Conservation (phyloP, 2,797 vertebrate genomes). For the Karalla daura region DNA sequence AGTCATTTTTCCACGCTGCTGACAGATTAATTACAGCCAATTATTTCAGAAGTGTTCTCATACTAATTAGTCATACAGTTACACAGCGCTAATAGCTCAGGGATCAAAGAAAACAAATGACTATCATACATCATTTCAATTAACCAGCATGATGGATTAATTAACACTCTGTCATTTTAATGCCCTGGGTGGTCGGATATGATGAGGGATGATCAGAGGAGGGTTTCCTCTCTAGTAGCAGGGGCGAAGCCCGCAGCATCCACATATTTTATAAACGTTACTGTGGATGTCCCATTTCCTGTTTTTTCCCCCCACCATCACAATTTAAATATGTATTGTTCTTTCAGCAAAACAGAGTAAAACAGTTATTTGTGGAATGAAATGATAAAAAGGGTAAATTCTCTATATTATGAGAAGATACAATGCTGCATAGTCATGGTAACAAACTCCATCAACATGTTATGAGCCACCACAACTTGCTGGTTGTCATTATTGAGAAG, state of each 20-base stretch:
- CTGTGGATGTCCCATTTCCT: too few relatives aligned
- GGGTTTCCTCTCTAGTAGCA: conserved; percentile 46
- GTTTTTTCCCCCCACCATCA: too few relatives aligned
- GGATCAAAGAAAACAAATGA: conserved; percentile 85
- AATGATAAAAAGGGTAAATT: too few relatives aligned
- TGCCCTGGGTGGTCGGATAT: conserved; percentile 67
- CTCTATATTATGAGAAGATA: too few relatives aligned
- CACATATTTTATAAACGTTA: conserved; percentile 36
- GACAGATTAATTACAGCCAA: conserved; percentile 87
- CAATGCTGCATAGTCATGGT: too few relatives aligned
- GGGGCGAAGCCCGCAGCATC: conserved; percentile 43
- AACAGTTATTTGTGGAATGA: too few relatives aligned
- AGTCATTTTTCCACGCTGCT: conserved; percentile 74
- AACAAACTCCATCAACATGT: too few relatives aligned
- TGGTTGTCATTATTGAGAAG: too few relatives aligned
- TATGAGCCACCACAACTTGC: too few relatives aligned
- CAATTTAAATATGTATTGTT: too few relatives aligned
- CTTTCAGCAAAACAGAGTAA: too few relatives aligned
- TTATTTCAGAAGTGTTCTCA: conserved; percentile 84
- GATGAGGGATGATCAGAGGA: conserved; percentile 69
- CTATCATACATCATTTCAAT: conserved; percentile 86
- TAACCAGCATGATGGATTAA: conserved; percentile 84
- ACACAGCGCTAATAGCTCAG: conserved; percentile 81
- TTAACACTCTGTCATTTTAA: conserved; percentile 81
- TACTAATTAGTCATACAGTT: conserved; percentile 85